A percentile compares a stretch with the other conserved stretches of the same genome.
Conservation (phyloP, 2,113 vertebrate species). For the Tachycineta bicolor region DNA sequence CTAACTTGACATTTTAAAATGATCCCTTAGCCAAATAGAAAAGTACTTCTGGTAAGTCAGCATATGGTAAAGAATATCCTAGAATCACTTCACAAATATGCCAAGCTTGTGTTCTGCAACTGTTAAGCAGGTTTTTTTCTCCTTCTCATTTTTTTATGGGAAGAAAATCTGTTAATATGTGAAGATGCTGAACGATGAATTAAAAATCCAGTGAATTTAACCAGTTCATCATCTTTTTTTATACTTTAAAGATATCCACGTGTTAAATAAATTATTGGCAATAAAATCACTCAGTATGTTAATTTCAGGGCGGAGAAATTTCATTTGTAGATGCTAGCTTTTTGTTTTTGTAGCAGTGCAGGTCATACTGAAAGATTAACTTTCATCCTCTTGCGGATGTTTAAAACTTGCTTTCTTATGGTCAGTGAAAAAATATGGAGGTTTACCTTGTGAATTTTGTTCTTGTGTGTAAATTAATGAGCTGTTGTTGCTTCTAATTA, state of each 20-base stretch:
- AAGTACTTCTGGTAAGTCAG: slow-evolving; percentile 55
- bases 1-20: slow-evolving; percentile 65
- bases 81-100: slow-evolving; percentile 66
- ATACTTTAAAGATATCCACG: neutral
- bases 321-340: neutral
- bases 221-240: neutral
- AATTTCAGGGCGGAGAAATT: neutral
- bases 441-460: slow-evolving; percentile 29
- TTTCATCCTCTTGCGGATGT: neutral
- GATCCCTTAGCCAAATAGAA: slow-evolving; percentile 59
- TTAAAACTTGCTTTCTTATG: slow-evolving; percentile 20
- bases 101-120: slow-evolving; percentile 61
- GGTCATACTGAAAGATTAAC: slow-evolving; percentile 6
- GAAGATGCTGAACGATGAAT: neutral
- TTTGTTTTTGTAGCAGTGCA: slow-evolving; percentile 59
- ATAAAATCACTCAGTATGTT: neutral
- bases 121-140: slow-evolving; percentile 54
- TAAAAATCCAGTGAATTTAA: slow-evolving; percentile 8
- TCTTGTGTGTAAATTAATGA: slow-evolving; percentile 36
- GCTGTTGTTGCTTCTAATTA: slow-evolving; percentile 37
- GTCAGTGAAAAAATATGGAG: slow-evolving; percentile 18
- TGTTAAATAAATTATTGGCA: slow-evolving; percentile 15
- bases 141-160: slow-evolving; percentile 10
- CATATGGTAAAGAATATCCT: slow-evolving; percentile 64
- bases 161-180: slow-evolving; percentile 53